Base-by-base conservation (phyloP, 2,113 vertebrate genomes). In the Microtus richardsoni region DNA sequence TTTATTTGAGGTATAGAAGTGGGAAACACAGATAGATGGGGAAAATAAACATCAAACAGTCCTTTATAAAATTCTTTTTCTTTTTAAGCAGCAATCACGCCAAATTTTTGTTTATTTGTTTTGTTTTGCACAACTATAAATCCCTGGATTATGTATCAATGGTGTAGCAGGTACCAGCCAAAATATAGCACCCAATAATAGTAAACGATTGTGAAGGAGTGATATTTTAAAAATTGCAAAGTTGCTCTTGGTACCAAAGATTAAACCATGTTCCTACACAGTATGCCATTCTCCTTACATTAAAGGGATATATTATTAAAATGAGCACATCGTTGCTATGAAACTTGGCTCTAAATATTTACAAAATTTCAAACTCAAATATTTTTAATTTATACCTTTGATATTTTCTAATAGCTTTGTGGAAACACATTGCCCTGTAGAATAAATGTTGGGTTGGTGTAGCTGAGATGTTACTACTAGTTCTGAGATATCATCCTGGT, bases 241-340 rank as follows among this genome's bases (percentile, higher is more conserved):
- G 94, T 94, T 96, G 95, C 94, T 98, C 98, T 98, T 79, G 96
- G 98, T 99, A 98, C 99, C 99, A 99, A 99, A 99, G 98, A 99
- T 98, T 97, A 96, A 68, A 71, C 97, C 94, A 92, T 96, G 82
- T 97, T 97, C 96, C 96, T 97, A 97, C 7, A 97, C 14, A 95
- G 47, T 3, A 93, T 95, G 68, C 11, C 88, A 96, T 98, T 98
- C 89, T 52, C 36, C 93, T 97, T 94, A 94, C 47, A 92, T 97
- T 64, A 93, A 98, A 92, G 97, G 97, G 95, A 88, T 30, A 10
- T 88, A n/a, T 97, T 97, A 96, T 79, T 98, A 92, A 88, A 19
- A 66, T 54, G 28, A 88, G 84, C 95, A 79, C 97, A 62, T 96
- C 98, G 96, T 79, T 98, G 95, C 96, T 89, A 66, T 83, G 5